A percentile compares a stretch with the other conserved stretches of the same genome.
These are phyloP conservation scores for Florisuga fusca DNA, from an alignment of 2,797 vertebrate genomes.

Conservation along the genomic window DNA sequence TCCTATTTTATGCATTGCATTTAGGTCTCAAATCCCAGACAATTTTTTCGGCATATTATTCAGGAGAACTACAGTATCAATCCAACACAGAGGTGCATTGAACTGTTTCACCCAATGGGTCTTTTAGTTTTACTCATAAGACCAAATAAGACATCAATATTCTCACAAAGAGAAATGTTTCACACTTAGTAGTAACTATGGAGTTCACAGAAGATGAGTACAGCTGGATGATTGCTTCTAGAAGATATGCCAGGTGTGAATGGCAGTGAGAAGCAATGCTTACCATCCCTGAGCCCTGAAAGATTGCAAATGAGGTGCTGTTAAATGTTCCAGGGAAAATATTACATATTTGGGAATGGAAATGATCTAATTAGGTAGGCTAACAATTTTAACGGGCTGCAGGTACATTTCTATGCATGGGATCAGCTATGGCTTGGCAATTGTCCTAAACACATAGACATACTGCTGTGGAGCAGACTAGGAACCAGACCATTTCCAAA, in stretches of 20 bases:
- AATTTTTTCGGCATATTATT: neutral
- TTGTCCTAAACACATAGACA: neutral
- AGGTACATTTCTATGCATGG: neutral
- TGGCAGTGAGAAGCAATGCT: neutral
- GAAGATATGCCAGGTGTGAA: neutral
- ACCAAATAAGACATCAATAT: neutral
- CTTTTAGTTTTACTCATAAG: neutral
- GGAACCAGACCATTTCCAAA: neutral
- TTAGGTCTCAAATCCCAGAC: neutral
- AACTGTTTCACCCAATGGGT: neutral
- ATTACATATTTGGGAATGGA: neutral
- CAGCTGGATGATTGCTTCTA: accelerated
- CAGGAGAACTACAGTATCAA: neutral
- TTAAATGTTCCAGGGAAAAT: neutral
- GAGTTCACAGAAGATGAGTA: neutral
- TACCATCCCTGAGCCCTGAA: neutral
- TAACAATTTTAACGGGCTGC: neutral
- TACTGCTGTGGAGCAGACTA: neutral
- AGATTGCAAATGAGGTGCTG: neutral
- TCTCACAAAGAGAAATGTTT: neutral
- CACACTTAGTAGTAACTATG: neutral
- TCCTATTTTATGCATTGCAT: neutral
- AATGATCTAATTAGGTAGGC: neutral
- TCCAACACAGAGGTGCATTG: neutral
- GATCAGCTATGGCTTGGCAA: neutral